A percentile compares a stretch with the other conserved stretches of the same genome.
Conservation (phyloP, 2,797 vertebrate species). For the Arremon aurantiirostris region DNA sequence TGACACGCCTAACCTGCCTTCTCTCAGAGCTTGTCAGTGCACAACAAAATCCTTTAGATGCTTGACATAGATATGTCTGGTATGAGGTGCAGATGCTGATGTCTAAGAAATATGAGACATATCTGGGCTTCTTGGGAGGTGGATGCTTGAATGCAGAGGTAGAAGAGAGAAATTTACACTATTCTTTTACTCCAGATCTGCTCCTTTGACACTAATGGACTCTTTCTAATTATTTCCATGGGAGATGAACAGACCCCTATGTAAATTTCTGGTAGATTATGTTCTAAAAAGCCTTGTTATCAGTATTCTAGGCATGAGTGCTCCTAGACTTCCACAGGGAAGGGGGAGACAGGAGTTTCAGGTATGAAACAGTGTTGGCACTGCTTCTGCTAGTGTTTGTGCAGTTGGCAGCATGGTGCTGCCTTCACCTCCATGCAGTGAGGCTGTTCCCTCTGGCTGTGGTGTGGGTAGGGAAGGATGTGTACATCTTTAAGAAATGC, state of each 20-base stretch:
- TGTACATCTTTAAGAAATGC: neutral
- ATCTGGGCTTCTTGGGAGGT: neutral
- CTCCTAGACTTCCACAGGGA: neutral
- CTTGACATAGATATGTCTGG: neutral
- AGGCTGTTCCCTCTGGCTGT: neutral
- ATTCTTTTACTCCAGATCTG: neutral
- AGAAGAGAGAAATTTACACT: neutral
- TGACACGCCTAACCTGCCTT: neutral
- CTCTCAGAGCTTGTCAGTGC: neutral
- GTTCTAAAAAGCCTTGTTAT: neutral
- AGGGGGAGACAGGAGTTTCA: neutral
- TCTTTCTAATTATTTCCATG: neutral
- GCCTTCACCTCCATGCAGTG: neutral
- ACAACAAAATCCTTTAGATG: neutral
- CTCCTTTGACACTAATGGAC: neutral
- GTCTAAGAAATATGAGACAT: neutral
- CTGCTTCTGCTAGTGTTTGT: neutral
- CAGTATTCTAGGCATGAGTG: neutral
- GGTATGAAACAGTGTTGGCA: neutral
- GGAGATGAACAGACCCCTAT: neutral
- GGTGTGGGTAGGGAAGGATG: neutral
- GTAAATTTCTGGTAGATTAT: neutral
- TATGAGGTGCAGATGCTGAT: neutral
- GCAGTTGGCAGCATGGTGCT: neutral
- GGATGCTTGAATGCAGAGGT: neutral